phyloP scores from a whole-genome alignment of 2,797 vertebrate genomes.

The Amazona ochrocephala region DNA sequence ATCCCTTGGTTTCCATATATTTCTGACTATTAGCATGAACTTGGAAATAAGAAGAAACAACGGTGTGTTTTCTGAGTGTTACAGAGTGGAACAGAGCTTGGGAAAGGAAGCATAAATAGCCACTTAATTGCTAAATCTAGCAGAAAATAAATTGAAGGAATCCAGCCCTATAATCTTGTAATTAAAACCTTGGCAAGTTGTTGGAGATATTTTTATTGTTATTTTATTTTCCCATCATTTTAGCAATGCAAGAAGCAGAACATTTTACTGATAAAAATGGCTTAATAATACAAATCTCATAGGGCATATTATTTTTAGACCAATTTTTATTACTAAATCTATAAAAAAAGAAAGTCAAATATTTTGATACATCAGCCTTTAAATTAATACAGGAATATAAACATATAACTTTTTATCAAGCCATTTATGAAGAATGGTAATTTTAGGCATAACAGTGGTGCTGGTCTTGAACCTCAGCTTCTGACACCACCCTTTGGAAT shows the following conservation, averaged over 20 bases:
- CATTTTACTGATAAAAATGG: background rate
- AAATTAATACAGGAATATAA: conserved; percentile 6
- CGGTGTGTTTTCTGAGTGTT: background rate
- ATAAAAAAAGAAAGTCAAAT: conserved; percentile 29
- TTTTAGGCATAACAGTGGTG: background rate
- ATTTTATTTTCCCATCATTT: conserved; percentile 14
- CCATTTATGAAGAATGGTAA: background rate
- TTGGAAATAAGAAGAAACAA: background rate
- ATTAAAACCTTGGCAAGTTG: background rate
- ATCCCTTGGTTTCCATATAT: background rate
- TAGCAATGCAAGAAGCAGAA: background rate
- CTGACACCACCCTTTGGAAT: background rate
- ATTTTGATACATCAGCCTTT: conserved; percentile 13
- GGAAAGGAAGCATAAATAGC: conserved; percentile 12
- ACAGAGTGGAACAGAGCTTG: background rate
- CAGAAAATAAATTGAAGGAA: background rate
- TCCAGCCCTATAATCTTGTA: background rate
- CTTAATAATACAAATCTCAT: background rate
- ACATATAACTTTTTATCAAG: background rate
- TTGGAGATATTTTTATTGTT: background rate
- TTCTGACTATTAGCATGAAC: background rate
- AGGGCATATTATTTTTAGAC: background rate
- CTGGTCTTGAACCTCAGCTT: background rate
- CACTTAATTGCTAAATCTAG: conserved; percentile 16
- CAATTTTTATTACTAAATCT: background rate